These are phyloP conservation scores for Megaceryle alcyon DNA, from an alignment of 2,797 vertebrate genomes.

Conservation along the genomic window DNA sequence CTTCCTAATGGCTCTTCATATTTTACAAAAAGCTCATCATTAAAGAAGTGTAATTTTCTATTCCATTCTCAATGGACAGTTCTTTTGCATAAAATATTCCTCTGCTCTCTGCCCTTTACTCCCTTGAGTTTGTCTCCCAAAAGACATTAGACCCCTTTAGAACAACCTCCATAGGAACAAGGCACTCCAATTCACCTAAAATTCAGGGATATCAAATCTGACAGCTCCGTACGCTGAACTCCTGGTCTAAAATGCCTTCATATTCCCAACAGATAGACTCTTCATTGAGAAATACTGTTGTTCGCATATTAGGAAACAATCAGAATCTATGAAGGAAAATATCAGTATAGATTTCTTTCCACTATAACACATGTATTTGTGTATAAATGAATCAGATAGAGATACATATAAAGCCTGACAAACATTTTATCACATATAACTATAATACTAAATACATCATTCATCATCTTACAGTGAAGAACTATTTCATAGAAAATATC, in stretches of 20 bases:
- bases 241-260: conserved; percentile 21
- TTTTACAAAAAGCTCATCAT: conserved; percentile 65
- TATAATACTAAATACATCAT: neutral
- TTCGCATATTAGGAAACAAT: neutral
- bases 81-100: conserved; percentile 68
- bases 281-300: neutral
- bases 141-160: conserved; percentile 39
- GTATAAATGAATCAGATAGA: neutral
- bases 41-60: conserved; percentile 58
- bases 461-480: neutral
- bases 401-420: neutral
- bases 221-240: conserved; percentile 19
- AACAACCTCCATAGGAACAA: conserved; percentile 7
- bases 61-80: conserved; percentile 31
- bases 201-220: conserved; percentile 37
- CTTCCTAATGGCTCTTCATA: conserved; percentile 39
- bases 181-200: conserved; percentile 36
- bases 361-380: neutral
- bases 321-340: neutral
- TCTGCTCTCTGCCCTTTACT: conserved; percentile 42
- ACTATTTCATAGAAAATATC: neutral
- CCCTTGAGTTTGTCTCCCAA: conserved; percentile 21
- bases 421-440: neutral
- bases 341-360: neutral
- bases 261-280: neutral